phyloP scores from a whole-genome alignment of 2,113 vertebrate genomes.

The Hyaena hyaena region DNA sequence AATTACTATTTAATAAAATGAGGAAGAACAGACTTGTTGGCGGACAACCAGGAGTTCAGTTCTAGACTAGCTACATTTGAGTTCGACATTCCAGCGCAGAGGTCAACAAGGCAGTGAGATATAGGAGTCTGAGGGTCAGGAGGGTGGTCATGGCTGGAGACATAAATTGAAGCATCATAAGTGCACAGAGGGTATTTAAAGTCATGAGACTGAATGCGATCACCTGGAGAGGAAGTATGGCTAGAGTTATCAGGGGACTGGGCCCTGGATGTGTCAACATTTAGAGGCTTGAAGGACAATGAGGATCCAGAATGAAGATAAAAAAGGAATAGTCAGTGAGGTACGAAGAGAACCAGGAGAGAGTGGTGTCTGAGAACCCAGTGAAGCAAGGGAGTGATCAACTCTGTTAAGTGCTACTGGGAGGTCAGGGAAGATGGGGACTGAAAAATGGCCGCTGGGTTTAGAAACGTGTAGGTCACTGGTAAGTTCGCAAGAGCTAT shows the following conservation, averaged over 20 bases:
- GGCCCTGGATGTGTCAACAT: background rate
- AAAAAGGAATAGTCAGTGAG: background rate
- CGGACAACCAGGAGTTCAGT: background rate
- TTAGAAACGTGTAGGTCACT: background rate
- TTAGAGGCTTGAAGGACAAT: background rate
- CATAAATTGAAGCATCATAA: background rate
- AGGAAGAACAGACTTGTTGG: background rate
- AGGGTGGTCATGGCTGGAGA: background rate
- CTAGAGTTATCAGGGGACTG: background rate
- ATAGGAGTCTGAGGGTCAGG: background rate
- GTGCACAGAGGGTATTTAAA: background rate
- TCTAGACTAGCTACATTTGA: background rate
- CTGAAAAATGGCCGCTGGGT: background rate
- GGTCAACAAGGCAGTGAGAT: background rate
- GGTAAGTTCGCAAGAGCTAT: background rate
- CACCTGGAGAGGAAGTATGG: background rate
- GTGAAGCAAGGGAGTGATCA: background rate
- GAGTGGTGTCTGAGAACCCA: background rate
- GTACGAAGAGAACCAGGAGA: background rate
- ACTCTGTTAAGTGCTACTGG: background rate
- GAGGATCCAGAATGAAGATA: background rate
- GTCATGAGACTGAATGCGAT: background rate
- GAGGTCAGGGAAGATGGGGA: background rate
- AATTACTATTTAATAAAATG: slow-evolving; percentile 50
- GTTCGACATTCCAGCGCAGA: background rate